Base-by-base conservation (phyloP, 37 sponge, comb jelly and placozoan species). In the Bolinopsis microptera region DNA sequence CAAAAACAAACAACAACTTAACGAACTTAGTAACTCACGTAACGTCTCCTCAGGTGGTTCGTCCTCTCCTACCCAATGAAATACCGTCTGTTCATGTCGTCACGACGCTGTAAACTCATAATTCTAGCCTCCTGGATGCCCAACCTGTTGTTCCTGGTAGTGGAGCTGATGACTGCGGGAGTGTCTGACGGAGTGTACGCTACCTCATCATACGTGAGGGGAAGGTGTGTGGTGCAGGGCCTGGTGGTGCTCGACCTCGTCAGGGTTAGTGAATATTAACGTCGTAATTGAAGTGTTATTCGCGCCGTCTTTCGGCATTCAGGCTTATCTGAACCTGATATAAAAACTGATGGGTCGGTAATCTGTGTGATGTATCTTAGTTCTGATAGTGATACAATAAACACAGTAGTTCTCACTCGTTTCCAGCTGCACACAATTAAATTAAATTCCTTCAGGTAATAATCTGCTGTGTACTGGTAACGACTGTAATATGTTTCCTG, bases 31-130 rank as follows among this genome's bases (percentile, higher is more conserved):
- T 48, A 48, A 48, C 61, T 48, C 61, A 48, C 61, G 61, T 13
- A 13, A 48, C 13, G 61, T 18, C 13, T 34, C 35, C 37, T 22
- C 82, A 80, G 82, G 32, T 80, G 82, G 82, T 34, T 80, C 23
- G 82, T 80, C 82, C 82, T 80, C 23, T 80, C 82, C 35, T 80
- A 80, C 23, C 82, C 82, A 8, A 34, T 80, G 34, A 28, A 16
- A 22, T 80, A 80, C 30, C 82, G 82, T 3, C 8, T 80, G 22
- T 31, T 36, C 82, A 80, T 80, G 82, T 34, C 82, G 82, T 34
- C 37, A 30, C 35, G 82, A 21, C 35, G 38, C 24, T 24, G 24
- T 18, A 28, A 34, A 22, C 24, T 80, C 8, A 33, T 80, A 5
- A 28, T 80, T 1, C 2, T 35, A 22, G 35, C 82, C 82, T 34